Evolutionary conservation across 2,113 vertebrate genomes (phyloP), one percentile per base, ranked within the genome.

Genomic region (Beaufortia kweichowensis): DNA sequence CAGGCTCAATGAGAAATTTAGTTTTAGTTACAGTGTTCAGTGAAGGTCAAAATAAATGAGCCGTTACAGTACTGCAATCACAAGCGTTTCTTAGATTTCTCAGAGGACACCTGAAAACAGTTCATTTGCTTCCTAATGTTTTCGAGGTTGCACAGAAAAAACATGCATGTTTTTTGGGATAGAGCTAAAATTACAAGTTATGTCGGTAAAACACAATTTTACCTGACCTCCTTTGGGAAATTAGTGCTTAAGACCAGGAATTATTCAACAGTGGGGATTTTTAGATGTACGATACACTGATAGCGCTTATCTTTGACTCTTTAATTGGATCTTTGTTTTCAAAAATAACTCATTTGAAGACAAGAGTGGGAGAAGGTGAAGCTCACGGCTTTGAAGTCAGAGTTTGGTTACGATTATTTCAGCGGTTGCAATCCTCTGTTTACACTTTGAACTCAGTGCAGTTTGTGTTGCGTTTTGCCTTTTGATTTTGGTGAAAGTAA

Each of bases 351-450:
- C 68, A 56, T 71, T n/a, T 66, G 81, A 82, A 65, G 66, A 78
- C 75, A 39, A 66, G 76, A 65, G 39, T 48, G 72, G 62, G 46
- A 72, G 24, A 71, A 82, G 81, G 85, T 88, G 86, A 87, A 89
- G 84, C 85, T 85, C 41, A 46, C 11, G 31, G 75, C 55, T 84
- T 88, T 89, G 84, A 90, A 90, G 86, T 88, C 77, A 57, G 84
- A 73, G 53, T 84, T 81, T 61, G 65, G 76, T 81, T 62, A 87
- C 79, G 85, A 79, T 87, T 82, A 89, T 78, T 87, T 60, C 70
- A 81, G 81, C 56, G 29, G 29, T 74, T 26, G 31, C 41, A 29
- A 23, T 57, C 46, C 39, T 60, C 60, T 60, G 17, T 61, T 62
- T 4, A 46, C 21, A 61, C 84, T 86, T 89, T 88, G 84, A 89